Conservation (phyloP, 2,113 vertebrate genomes). For the Sphyrna mokarran region DNA sequence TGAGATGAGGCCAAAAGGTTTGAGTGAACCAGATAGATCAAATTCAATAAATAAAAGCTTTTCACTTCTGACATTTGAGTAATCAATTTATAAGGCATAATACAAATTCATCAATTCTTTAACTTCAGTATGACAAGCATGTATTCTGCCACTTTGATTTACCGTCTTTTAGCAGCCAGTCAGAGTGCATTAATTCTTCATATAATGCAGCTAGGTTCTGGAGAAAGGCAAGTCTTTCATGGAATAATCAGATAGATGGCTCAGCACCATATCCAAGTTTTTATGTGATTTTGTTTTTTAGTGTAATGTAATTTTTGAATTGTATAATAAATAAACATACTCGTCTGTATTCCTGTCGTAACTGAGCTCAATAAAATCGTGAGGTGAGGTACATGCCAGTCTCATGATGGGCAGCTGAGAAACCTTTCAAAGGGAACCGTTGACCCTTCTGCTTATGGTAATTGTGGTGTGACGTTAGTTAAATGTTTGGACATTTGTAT, state of each 20-base stretch:
- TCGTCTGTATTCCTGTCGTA: neutral
- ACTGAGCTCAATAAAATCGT: neutral
- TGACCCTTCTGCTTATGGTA: neutral
- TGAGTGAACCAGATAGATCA: neutral
- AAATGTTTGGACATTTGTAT: neutral
- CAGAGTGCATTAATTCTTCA: conserved; percentile 27
- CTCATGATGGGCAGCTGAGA: neutral
- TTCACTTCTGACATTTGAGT: conserved; percentile 26
- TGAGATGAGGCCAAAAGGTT: conserved; percentile 19
- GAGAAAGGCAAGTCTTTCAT: conserved; percentile 9
- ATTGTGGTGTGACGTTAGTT: neutral
- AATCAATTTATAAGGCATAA: conserved; percentile 21
- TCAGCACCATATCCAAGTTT: neutral
- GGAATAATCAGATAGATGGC: neutral
- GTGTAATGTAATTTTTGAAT: neutral
- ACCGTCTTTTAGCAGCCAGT: neutral
- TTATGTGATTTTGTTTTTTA: neutral
- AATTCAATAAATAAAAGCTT: neutral
- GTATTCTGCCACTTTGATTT: neutral
- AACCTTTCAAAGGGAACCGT: neutral
- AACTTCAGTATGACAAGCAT: neutral
- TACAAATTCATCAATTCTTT: neutral
- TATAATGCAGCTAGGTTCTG: neutral
- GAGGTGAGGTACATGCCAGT: neutral
- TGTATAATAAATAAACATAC: neutral